Base-by-base conservation (phyloP, 2,888 invertebrate species). In the Calameuta idolon region DNA sequence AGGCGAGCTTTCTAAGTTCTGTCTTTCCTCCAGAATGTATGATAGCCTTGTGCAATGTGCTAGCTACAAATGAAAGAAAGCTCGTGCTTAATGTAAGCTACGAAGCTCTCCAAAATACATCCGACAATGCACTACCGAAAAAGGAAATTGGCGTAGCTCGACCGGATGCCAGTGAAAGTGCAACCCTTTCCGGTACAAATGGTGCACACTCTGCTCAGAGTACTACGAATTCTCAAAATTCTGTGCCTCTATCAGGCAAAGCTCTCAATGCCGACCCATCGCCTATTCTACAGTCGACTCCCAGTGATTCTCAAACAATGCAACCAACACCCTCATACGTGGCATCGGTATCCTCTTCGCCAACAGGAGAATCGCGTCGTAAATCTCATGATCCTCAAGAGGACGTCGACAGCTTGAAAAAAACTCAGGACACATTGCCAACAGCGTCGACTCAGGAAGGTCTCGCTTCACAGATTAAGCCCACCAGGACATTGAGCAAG, bases 11-110 rank as follows among this genome's bases (percentile, higher is more conserved):
- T 82, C 94, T 95, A 86, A 92, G 94, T 81, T 93, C 94, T 69
- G 93, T 94, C 84, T 94, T 96, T 84, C 93, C 95, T 15, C 92
- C 93, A 37, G 94, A 94, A 86, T 95, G 96, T 90, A 92, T 97
- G 83, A 95, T 95, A 33, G 96, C 96, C 34, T 92, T 97, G 83
- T 97, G 97, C 91, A 96, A 97, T 91, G 93, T 95, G 68, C 89
- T 96, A 79, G 95, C 95, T 69, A 93, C 95, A 81, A 93, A 94
- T 82, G 94, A 95, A 85, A 94, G 94, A 84, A 94, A 94, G 91
- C 94, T 95, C 30, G 94, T 94, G 69, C 91, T 95, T 81, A 96
- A 96, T 86, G 92, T 94, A 1, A 95, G 94, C 86, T 94, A 93
- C 80, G 93, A 93, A 86, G 92, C 92, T 34, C 37, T 76, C 0